phyloP scores from a whole-genome alignment of 2,797 vertebrate genomes.

The Decapterus maruadsi region DNA sequence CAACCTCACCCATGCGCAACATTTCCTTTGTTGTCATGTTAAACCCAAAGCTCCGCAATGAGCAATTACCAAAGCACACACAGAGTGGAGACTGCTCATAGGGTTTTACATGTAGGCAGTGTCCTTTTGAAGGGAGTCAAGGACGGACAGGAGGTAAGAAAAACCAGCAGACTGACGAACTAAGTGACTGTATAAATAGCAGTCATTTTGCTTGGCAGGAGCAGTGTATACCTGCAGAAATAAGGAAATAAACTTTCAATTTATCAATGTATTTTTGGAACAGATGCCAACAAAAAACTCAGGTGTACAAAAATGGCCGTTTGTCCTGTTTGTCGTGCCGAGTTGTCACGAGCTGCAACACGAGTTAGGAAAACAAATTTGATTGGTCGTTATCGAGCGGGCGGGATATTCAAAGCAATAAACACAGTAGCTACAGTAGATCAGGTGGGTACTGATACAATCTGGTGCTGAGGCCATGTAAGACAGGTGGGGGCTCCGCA shows the following conservation, averaged over 20 bases:
- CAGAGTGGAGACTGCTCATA: slow-evolving; percentile 12
- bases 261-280: neutral
- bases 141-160: slow-evolving; percentile 27
- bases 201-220: neutral
- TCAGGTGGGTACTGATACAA: no score
- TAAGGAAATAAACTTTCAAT: neutral
- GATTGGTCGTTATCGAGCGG: no score
- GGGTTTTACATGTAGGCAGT: slow-evolving; percentile 31
- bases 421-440: no score
- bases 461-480: no score
- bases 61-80: slow-evolving; percentile 49
- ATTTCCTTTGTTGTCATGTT: slow-evolving; percentile 39
- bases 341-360: no score
- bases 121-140: slow-evolving; percentile 49
- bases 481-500: no score
- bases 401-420: no score
- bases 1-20: slow-evolving; percentile 33
- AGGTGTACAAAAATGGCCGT: no score
- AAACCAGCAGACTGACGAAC: slow-evolving; percentile 23
- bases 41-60: slow-evolving; percentile 31
- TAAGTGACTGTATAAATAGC: slow-evolving; percentile 13
- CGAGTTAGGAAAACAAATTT: no score
- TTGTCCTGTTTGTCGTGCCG: no score
- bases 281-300: slow-evolving; percentile 8
- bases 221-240: neutral